Base-by-base conservation (phyloP, 2,888 invertebrate species). In the Nyleta sp. region DNA sequence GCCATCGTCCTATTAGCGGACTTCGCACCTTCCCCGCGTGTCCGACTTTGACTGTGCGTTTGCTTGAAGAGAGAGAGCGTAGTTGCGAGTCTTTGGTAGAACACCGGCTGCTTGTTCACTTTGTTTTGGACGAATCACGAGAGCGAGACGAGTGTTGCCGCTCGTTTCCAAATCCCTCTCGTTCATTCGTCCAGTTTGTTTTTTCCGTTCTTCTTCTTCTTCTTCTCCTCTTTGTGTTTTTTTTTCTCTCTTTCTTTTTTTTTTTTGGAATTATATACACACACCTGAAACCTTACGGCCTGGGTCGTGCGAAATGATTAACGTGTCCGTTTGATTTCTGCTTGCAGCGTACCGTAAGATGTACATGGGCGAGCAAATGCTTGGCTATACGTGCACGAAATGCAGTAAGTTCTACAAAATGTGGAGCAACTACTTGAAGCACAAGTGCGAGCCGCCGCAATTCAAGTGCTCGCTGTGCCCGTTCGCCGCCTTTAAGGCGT, bases 351-450 rank as follows among this genome's bases (percentile, higher is more conserved):
- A 90, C 84, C 90, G 90, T 71, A 91, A 90, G 86, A 90, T 90
- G 84, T 91, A 90, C 85, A 87, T 89, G 84, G 90, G 90, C 78
- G 90, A 90, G 84, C 90, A 89, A 83, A 87, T 91, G 81, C 88
- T 90, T 81, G 91, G 91, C 81, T 91, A 91, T 82, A 91, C 91
- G 60, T 91, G 91, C 84, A 89, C 89, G 76, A 91, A 90, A 84
- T 91, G 91, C 88, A 90, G 90, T 86, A 91, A 91, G 75, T 91
- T 91, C 90, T 91, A 91, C 89, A 91, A 91, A 87, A 91, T 91
- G 91, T 91, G 91, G 91, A 91, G 90, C 86, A 91, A 91, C 87
- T 91, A 90, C 80, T 81, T 91, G 85, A 90, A 91, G 82, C 90
- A 91, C 86, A 91, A 91, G 81, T 91, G 90, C 82, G 90, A 91